phyloP scores from a whole-genome alignment of 53 echinoderm and acorn worm genomes.

The Arbacia lixula region DNA sequence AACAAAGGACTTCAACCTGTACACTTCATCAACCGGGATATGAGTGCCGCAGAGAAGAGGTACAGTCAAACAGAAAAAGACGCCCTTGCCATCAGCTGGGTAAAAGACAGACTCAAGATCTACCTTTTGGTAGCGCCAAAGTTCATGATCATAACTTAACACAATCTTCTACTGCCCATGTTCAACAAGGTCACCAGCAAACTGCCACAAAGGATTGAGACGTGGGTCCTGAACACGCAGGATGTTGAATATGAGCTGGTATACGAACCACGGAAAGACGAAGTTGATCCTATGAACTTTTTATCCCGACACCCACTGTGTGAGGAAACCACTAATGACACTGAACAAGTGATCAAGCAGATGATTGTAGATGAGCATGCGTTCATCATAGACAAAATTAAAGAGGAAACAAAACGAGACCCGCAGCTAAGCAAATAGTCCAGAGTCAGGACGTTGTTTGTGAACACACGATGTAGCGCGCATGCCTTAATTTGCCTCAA shows the following conservation, averaged over 20 bases:
- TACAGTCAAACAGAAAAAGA: slow-evolving; percentile 56
- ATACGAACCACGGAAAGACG: slow-evolving; percentile 56
- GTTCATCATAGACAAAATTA: slow-evolving; percentile 49
- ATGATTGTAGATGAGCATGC: slow-evolving; percentile 53
- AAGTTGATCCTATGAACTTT: slow-evolving; percentile 59
- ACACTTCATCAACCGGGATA: slow-evolving; percentile 47
- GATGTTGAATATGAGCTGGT: slow-evolving; percentile 55
- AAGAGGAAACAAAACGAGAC: slow-evolving; percentile 35
- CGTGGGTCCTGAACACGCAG: slow-evolving; percentile 57
- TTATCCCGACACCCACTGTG: slow-evolving; percentile 64
- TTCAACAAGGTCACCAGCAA: slow-evolving; percentile 56
- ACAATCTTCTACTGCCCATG: slow-evolving; percentile 30
- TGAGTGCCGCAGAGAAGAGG: slow-evolving; percentile 42
- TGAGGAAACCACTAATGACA: slow-evolving; percentile 28
- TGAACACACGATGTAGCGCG: too few relatives aligned
- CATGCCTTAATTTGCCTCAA: too few relatives aligned
- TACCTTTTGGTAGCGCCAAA: slow-evolving; percentile 41
- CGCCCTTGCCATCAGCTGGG: slow-evolving; percentile 43
- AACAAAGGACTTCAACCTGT: slow-evolving; percentile 51
- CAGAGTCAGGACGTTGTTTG: too few relatives aligned
- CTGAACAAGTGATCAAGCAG: slow-evolving; percentile 39
- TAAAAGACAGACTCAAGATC: slow-evolving; percentile 42
- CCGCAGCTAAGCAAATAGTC: slow-evolving; percentile 34
- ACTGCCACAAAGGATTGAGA: slow-evolving; percentile 57
- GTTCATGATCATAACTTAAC: slow-evolving; percentile 42